Conservation (phyloP, 2,113 vertebrate genomes). For the Falco punctatus region DNA sequence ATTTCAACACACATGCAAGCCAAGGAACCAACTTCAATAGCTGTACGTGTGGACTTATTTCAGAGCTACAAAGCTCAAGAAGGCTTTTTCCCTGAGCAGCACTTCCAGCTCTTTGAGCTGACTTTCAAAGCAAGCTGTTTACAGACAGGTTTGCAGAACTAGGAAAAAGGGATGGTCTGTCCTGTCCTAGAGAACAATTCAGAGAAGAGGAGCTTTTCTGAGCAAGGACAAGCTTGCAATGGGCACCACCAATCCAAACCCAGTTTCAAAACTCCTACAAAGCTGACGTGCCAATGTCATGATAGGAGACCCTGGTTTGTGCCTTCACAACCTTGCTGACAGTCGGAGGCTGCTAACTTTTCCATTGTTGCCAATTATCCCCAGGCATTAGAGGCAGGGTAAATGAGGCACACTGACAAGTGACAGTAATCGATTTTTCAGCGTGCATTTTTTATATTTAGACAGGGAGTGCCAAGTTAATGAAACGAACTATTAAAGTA, state of each 20-base stretch:
- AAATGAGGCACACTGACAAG: slow-evolving; percentile 55
- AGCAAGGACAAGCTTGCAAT: background rate
- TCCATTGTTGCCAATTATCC: slow-evolving; percentile 43
- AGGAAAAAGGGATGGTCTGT: background rate
- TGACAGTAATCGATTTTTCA: slow-evolving; percentile 55
- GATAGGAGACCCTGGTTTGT: background rate
- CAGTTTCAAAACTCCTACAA: background rate
- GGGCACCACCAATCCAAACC: background rate
- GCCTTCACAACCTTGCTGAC: background rate
- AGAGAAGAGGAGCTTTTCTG: background rate
- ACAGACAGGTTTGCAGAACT: background rate
- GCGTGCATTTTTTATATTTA: slow-evolving; percentile 39
- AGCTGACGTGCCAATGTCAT: background rate
- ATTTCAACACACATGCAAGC: background rate
- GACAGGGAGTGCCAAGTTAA: slow-evolving; percentile 31
- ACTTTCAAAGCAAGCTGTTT: background rate
- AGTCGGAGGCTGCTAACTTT: background rate
- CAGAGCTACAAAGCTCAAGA: background rate
- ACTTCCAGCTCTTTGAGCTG: background rate
- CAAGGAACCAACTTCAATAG: background rate
- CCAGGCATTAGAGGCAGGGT: background rate
- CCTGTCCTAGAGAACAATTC: background rate
- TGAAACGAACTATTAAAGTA: slow-evolving; percentile 27
- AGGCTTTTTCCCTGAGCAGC: background rate
- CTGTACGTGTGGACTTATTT: background rate